Evolutionary conservation across 2,797 vertebrate species (phyloP).

Genomic region (Parotocinclus haroldoi): DNA sequence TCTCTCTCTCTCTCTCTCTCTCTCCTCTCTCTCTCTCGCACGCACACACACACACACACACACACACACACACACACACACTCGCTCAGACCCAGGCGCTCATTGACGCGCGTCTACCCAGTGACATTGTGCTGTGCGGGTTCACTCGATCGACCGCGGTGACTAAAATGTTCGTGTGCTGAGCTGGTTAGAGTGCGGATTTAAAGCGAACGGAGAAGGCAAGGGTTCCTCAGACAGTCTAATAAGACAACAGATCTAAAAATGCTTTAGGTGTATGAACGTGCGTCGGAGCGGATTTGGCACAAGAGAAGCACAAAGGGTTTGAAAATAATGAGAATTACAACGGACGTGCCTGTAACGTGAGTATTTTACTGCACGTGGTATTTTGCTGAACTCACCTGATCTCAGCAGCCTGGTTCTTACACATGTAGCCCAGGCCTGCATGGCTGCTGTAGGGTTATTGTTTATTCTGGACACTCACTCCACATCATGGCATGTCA

Average conservation of each 20-base stretch:
- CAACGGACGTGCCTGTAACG: slow-evolving; percentile 52
- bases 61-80: slow-evolving; percentile 40
- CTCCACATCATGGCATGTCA: background rate
- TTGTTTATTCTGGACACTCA: slow-evolving; percentile 13
- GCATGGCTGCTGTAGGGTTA: slow-evolving; percentile 5
- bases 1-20: too few relatives aligned
- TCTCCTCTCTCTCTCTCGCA: background rate
- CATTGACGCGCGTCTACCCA: slow-evolving; percentile 56
- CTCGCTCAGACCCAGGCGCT: slow-evolving; percentile 38
- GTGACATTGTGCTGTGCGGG: slow-evolving; percentile 33
- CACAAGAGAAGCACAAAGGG: slow-evolving; percentile 39
- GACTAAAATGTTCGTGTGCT: slow-evolving; percentile 1
- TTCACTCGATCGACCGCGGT: slow-evolving; percentile 19
- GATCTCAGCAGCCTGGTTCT: background rate
- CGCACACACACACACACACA: slow-evolving; percentile 26
- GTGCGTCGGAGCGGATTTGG: slow-evolving; percentile 40
- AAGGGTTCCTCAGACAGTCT: background rate
- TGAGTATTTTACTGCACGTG: slow-evolving; percentile 43
- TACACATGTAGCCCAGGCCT: background rate
- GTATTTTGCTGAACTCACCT: background rate
- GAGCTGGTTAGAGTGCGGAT: background rate
- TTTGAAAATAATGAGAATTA: slow-evolving; percentile 49
- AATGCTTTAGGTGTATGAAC: slow-evolving; percentile 37
- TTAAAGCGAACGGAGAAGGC: background rate
- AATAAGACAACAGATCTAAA: background rate